A percentile compares a stretch with the other conserved stretches of the same genome.
Conservation (phyloP, 2,888 invertebrate genomes). For the Penaeus monodon region DNA sequence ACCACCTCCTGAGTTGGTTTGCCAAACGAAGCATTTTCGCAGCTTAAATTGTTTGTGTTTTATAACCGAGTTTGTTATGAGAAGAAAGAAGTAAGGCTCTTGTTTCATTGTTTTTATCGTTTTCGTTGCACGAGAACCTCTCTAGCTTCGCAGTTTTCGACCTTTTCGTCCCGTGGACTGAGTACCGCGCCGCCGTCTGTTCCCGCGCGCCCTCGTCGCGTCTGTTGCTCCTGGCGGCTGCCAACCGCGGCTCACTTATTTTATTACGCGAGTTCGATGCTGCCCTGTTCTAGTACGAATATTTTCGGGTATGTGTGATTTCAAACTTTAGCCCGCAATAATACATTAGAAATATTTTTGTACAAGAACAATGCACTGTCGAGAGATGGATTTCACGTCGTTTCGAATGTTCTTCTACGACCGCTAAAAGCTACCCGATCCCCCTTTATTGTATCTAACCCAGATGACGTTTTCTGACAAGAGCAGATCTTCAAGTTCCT, state of each 20-base stretch:
- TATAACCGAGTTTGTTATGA: too few relatives aligned
- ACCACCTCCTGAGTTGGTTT: too few relatives aligned
- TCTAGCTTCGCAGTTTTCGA: too few relatives aligned
- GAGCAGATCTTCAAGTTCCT: constrained; percentile 57
- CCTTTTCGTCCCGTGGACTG: too few relatives aligned
- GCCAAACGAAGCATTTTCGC: too few relatives aligned
- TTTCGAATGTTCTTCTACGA: constrained; percentile 10
- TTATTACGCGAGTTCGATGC: neutral
- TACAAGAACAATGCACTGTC: constrained; percentile 30
- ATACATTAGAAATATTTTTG: constrained; percentile 11
- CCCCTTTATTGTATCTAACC: constrained; percentile 6
- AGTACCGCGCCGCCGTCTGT: too few relatives aligned
- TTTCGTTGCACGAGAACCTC: too few relatives aligned
- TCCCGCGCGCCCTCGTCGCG: too few relatives aligned
- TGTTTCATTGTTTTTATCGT: too few relatives aligned
- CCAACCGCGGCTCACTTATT: neutral
- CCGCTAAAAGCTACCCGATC: neutral
- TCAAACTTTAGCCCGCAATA: constrained; percentile 30
- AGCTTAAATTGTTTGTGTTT: too few relatives aligned
- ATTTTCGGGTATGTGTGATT: constrained; percentile 25
- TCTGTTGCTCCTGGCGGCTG: neutral
- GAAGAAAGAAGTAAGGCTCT: too few relatives aligned
- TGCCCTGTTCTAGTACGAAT: constrained; percentile 25
- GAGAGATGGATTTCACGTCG: constrained; percentile 1
- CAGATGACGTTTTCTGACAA: constrained; percentile 37